Percentiles rank a stretch among this genome's conserved stretches.
Conservation (phyloP, 2,888 invertebrate species). For the Pedicia rivosa region DNA sequence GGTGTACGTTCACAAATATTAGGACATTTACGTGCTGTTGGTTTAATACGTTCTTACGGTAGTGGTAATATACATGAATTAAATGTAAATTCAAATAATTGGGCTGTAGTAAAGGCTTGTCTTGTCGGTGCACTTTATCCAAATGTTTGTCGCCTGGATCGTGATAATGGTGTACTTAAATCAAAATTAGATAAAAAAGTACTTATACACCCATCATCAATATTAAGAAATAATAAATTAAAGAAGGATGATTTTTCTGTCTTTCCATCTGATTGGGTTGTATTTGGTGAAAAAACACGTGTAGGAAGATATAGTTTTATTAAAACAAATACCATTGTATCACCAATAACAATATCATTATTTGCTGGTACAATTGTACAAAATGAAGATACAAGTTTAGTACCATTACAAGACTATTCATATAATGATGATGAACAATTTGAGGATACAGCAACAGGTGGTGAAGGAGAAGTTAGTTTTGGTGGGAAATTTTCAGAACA, state of each 20-base stretch:
- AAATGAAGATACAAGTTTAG: conserved; percentile 27
- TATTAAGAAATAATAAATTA: conserved; percentile 14
- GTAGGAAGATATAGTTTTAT: conserved; percentile 52
- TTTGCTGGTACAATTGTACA: conserved; percentile 29
- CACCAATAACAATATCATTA: conserved; percentile 63
- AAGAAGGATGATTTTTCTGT: conserved; percentile 9
- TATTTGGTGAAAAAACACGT: conserved; percentile 73
- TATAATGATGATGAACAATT: neutral
- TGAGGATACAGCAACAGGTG: conserved; percentile 2
- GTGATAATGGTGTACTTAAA: conserved; percentile 41
- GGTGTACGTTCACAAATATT: conserved; percentile 71
- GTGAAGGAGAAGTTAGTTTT: conserved; percentile 7
- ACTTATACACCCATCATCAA: conserved; percentile 44
- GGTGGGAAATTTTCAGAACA: conserved; percentile 22
- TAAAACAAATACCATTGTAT: conserved; percentile 64
- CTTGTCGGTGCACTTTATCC: conserved; percentile 83
- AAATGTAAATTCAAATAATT: conserved; percentile 69
- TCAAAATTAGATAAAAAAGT: conserved; percentile 43
- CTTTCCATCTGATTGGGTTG: conserved; percentile 68
- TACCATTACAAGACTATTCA: conserved; percentile 23
- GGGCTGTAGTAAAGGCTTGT: conserved; percentile 84
- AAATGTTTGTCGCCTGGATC: conserved; percentile 59
- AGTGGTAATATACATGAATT: conserved; percentile 55
- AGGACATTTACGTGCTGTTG: conserved; percentile 47
- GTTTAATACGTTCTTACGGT: conserved; percentile 46